These are phyloP conservation scores for Agrochola lota DNA, from an alignment of 2,888 invertebrate species.

Conservation along the genomic window DNA sequence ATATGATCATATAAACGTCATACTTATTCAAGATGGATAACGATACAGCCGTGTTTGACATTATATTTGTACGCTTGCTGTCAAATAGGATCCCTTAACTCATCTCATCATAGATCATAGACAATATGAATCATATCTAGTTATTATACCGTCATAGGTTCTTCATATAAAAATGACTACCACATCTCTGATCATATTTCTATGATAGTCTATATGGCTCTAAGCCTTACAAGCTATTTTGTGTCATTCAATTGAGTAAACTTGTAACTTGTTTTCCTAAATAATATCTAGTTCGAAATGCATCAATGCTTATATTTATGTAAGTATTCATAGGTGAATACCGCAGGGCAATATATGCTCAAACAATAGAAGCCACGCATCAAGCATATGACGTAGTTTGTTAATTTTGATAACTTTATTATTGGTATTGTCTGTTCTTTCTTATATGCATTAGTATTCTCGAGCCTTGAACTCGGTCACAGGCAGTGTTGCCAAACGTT, in stretches of 20 bases:
- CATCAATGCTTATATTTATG: background rate
- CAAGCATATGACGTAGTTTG: constrained; percentile 16
- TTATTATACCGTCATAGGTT: too few species aligned
- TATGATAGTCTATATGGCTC: too few species aligned
- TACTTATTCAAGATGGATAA: too few species aligned
- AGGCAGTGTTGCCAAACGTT: constrained; percentile 4
- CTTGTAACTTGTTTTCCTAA: background rate
- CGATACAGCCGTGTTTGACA: too few species aligned
- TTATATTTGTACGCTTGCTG: too few species aligned
- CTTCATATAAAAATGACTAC: too few species aligned
- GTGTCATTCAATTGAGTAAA: background rate
- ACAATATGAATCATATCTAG: too few species aligned
- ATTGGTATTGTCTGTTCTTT: constrained; percentile 12
- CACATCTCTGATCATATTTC: too few species aligned
- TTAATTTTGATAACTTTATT: constrained; percentile 30
- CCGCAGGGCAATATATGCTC: background rate
- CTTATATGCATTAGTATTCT: constrained; percentile 8
- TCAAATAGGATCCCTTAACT: too few species aligned
- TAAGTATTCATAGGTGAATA: background rate
- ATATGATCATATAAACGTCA: too few species aligned
- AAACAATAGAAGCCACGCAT: background rate
- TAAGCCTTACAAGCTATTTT: background rate
- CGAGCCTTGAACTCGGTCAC: constrained; percentile 19
- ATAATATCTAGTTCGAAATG: too few species aligned
- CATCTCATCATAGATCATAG: too few species aligned